Percentiles rank a stretch among this genome's conserved stretches.
phyloP scores from a whole-genome alignment of 2,888 invertebrate species.

The Temnothorax unifasciatus region DNA sequence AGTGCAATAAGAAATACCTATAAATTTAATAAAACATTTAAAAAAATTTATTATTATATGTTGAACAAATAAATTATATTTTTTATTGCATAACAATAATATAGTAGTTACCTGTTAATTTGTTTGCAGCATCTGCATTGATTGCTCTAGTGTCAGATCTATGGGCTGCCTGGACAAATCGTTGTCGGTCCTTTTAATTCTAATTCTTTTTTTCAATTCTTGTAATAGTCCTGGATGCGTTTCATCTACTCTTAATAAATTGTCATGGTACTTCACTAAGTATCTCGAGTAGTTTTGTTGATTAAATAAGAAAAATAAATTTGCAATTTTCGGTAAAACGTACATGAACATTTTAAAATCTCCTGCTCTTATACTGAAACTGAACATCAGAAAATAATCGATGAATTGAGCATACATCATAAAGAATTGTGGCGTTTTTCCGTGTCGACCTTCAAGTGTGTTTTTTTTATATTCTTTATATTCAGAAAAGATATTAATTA shows the following conservation, averaged over 20 bases:
- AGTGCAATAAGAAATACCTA: not conserved
- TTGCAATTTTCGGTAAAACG: not conserved
- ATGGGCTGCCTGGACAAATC: not conserved
- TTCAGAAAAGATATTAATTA: no score
- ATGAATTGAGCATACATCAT: no score
- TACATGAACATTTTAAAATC: not conserved
- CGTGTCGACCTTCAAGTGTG: no score
- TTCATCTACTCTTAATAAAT: not conserved
- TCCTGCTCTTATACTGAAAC: not conserved
- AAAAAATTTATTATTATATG: no score
- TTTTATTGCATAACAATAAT: no score
- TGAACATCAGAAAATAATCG: no score
- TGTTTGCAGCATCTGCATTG: not conserved
- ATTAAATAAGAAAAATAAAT: not conserved
- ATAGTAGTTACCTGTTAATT: not conserved
- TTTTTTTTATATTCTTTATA: no score
- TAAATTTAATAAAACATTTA: no score
- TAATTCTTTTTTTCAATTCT: not conserved
- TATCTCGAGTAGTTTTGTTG: not conserved
- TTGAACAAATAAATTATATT: no score
- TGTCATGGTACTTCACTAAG: not conserved
- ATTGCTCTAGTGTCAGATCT: not conserved
- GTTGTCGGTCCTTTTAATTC: not conserved
- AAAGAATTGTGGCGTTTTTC: no score
- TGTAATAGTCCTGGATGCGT: not conserved